A percentile compares a stretch with the other conserved stretches of the same genome.
phyloP scores from a whole-genome alignment of 2,888 invertebrate genomes.

The Noctua janthina region DNA sequence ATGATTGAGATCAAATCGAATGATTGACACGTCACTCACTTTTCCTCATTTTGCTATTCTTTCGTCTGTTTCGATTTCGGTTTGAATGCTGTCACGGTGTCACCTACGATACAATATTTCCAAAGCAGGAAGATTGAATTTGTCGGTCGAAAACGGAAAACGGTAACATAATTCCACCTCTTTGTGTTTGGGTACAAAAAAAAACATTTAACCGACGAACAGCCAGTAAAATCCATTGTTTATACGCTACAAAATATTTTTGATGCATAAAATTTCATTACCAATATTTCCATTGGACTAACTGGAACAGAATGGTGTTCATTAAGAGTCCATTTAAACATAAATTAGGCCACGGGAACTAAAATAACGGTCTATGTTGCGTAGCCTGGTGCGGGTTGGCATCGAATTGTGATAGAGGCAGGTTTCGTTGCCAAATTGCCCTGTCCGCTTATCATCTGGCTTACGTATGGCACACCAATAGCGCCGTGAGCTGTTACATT shows the following conservation, averaged over 20 bases:
- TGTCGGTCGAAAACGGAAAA: conserved; percentile 39
- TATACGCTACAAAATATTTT: conserved; percentile 53
- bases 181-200: conserved; percentile 40
- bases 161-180: conserved; percentile 49
- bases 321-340: conserved; percentile 77
- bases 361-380: conserved; percentile 79
- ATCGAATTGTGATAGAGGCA: conserved; percentile 81
- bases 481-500: conserved; percentile 62
- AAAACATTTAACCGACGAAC: conserved; percentile 47
- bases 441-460: conserved; percentile 87
- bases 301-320: conserved; percentile 68
- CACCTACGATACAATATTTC: conserved; percentile 51
- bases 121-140: conserved; percentile 48
- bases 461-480: conserved; percentile 74
- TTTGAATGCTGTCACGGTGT: conserved; percentile 46
- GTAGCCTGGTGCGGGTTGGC: conserved; percentile 82
- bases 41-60: conserved; percentile 57
- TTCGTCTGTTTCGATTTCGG: conserved; percentile 58
- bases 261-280: conserved; percentile 63
- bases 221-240: conserved; percentile 43
- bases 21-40: conserved; percentile 59
- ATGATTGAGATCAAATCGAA: conserved; percentile 65
- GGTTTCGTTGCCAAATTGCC: conserved; percentile 86
- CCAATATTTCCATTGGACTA: conserved; percentile 65
- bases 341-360: conserved; percentile 83